phyloP scores from a whole-genome alignment of 2,113 vertebrate genomes.

The Elaphurus davidianus region DNA sequence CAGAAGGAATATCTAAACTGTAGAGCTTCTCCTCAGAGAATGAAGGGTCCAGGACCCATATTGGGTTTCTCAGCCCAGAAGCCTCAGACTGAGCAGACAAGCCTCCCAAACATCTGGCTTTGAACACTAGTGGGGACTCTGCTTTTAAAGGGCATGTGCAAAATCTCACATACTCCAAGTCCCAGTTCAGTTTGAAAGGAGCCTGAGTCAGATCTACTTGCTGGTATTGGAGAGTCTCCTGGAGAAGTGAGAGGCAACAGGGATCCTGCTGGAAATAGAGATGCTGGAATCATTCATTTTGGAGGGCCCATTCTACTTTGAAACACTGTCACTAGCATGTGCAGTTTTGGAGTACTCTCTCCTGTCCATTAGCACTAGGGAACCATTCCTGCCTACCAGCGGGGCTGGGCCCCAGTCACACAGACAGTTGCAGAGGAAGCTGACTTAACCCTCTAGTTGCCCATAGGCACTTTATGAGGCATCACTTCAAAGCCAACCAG shows the following conservation, averaged over 20 bases:
- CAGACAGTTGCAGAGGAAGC: not conserved
- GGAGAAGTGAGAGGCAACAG: not conserved
- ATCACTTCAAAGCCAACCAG: not conserved
- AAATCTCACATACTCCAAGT: not conserved
- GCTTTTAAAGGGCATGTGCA: not conserved
- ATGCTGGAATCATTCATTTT: not conserved
- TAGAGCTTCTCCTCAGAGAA: not conserved
- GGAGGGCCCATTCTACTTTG: not conserved
- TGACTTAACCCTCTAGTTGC: not conserved
- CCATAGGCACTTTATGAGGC: not conserved
- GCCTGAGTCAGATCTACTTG: not conserved
- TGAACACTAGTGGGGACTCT: not conserved
- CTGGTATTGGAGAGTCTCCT: not conserved
- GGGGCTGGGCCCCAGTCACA: not conserved
- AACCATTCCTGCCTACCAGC: not conserved
- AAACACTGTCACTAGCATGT: not conserved
- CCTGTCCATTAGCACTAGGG: not conserved
- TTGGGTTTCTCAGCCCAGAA: not conserved
- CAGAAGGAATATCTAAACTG: not conserved
- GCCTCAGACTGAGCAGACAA: not conserved
- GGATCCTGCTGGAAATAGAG: not conserved
- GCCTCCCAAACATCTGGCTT: not conserved
- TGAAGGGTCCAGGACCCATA: not conserved
- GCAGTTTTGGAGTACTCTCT: not conserved
- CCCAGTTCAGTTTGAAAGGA: not conserved